phyloP scores from a whole-genome alignment of 1,140 invertebrate species.

The Cepaea nemoralis region DNA sequence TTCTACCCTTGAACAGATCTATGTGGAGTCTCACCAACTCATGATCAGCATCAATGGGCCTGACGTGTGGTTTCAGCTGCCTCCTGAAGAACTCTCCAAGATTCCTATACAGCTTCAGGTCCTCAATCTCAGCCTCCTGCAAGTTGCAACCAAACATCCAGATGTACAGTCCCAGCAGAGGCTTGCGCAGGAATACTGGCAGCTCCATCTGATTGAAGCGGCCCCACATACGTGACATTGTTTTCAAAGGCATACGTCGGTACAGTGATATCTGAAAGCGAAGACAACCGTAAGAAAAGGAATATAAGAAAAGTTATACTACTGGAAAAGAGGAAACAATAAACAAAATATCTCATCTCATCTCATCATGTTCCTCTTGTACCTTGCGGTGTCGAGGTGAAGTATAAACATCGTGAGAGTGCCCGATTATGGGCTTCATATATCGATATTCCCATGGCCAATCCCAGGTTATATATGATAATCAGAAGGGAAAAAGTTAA shows the following conservation, averaged over 20 bases:
- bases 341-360: too few species aligned
- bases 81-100: constrained; percentile 95
- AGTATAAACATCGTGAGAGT: too few species aligned
- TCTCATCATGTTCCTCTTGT: too few species aligned
- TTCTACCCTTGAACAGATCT: too few species aligned
- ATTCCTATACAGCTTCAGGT: constrained; percentile 84
- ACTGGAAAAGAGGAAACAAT: too few species aligned
- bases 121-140: constrained; percentile 86
- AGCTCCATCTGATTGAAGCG: constrained; percentile 85
- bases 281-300: background rate
- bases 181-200: constrained; percentile 83
- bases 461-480: too few species aligned
- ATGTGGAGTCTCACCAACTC: constrained; percentile 78
- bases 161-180: constrained; percentile 84
- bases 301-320: background rate
- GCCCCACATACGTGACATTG: constrained; percentile 90
- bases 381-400: too few species aligned
- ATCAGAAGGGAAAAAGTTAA: too few species aligned
- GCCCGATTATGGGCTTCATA: too few species aligned
- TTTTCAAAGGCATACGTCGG: constrained; percentile 85
- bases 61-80: constrained; percentile 81
- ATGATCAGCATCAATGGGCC: constrained; percentile 81
- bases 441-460: too few species aligned
- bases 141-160: constrained; percentile 89
- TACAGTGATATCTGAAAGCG: constrained; percentile 72